These are phyloP conservation scores for Ametastegia equiseti DNA, from an alignment of 2,888 invertebrate species.

Conservation along the genomic window DNA sequence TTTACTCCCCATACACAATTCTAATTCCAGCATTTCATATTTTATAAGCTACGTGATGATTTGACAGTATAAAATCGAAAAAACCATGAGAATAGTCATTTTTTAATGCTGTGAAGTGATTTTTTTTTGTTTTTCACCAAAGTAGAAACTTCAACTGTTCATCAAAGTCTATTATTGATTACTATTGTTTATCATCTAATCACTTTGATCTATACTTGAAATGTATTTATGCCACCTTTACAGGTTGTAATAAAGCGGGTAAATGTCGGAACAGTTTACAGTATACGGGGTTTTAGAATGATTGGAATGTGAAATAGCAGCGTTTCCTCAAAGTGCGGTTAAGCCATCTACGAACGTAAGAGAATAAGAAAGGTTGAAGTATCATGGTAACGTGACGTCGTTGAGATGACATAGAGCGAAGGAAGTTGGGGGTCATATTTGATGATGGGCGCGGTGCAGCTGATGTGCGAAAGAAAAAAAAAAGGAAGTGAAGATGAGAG, in stretches of 20 bases:
- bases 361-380: background rate
- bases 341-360: background rate
- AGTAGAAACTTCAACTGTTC: background rate
- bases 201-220: background rate
- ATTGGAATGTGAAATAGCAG: constrained; percentile 26
- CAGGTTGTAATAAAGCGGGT: background rate
- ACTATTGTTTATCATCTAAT: background rate
- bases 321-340: background rate
- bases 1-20: background rate
- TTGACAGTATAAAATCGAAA: background rate
- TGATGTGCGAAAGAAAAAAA: background rate
- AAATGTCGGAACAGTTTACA: background rate
- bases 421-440: background rate
- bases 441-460: background rate
- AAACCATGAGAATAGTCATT: too few species aligned
- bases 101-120: too few species aligned
- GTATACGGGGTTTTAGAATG: background rate
- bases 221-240: background rate
- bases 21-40: background rate
- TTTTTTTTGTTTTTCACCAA: too few species aligned
- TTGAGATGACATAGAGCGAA: background rate
- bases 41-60: background rate
- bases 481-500: background rate
- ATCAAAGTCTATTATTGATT: background rate
- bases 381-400: constrained; percentile 22